Percentiles rank a stretch among this genome's conserved stretches.
Evolutionary conservation across 2,113 vertebrate genomes (phyloP).

Genomic region (Cynocephalus volans): DNA sequence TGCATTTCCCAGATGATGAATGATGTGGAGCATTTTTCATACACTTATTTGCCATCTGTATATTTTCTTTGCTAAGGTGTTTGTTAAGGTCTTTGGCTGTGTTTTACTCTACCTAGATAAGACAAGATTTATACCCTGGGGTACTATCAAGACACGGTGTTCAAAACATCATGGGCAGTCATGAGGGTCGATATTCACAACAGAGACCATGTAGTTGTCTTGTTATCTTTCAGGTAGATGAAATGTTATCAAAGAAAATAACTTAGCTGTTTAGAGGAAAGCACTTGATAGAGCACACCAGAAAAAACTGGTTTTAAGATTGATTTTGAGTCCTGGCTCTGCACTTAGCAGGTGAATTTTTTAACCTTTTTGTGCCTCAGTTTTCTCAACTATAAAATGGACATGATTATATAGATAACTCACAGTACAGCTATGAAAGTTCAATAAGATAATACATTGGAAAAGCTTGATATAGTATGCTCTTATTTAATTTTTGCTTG

Average conservation of each 20-base stretch:
- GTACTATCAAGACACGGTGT: not conserved
- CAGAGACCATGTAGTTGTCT: not conserved
- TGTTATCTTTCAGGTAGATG: not conserved
- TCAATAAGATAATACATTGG: not conserved
- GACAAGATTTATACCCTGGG: not conserved
- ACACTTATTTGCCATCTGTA: not conserved
- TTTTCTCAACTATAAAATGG: constrained; percentile 20
- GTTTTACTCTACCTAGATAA: not conserved
- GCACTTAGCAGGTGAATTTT: not conserved
- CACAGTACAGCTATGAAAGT: not conserved
- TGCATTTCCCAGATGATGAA: not conserved
- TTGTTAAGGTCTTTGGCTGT: not conserved
- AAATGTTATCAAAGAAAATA: not conserved
- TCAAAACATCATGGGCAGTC: not conserved
- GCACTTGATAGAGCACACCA: no score
- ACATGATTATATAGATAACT: not conserved
- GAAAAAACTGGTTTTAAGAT: not conserved
- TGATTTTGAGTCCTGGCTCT: not conserved
- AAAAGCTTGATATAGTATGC: not conserved
- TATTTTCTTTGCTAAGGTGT: not conserved
- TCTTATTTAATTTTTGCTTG: not conserved
- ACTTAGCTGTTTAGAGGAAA: not conserved
- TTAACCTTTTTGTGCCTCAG: not conserved
- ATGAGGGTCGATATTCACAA: not conserved
- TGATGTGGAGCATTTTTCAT: not conserved